A percentile compares a stretch with the other conserved stretches of the same genome.
phyloP scores from a whole-genome alignment of 2,797 vertebrate species.

The Falco peregrinus region DNA sequence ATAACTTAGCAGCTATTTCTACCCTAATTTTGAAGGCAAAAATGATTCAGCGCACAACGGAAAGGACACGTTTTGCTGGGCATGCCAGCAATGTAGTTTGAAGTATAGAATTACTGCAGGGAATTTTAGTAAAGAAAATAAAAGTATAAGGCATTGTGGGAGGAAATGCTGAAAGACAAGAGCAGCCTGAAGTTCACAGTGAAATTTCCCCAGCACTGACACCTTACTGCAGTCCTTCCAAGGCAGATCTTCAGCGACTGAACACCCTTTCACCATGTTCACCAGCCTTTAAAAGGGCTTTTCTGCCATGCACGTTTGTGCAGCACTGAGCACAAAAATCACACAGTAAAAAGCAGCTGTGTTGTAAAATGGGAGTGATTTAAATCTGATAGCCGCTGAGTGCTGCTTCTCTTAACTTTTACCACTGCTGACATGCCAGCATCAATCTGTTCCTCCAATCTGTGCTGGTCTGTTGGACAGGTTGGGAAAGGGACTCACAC shows the following conservation, averaged over 20 bases:
- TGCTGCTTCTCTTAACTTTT: not conserved
- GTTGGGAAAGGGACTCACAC: not conserved
- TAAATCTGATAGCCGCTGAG: not conserved
- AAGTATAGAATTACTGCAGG: not conserved
- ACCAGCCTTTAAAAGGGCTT: not conserved
- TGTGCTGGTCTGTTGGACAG: constrained; percentile 14
- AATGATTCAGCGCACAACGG: not conserved
- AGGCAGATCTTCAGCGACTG: not conserved
- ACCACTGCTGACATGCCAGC: not conserved
- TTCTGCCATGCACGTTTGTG: not conserved
- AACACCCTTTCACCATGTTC: fast-evolving
- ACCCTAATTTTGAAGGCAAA: not conserved
- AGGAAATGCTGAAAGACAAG: not conserved
- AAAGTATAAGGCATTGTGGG: not conserved
- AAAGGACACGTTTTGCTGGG: not conserved
- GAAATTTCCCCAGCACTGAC: not conserved
- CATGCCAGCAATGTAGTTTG: fast-evolving
- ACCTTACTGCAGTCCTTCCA: not conserved
- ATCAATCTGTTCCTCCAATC: not conserved
- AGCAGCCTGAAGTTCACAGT: not conserved
- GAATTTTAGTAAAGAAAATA: not conserved
- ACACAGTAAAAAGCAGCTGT: not conserved
- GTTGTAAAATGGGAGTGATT: not conserved
- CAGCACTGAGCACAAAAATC: not conserved
- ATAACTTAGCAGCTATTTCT: not conserved